Evolutionary conservation across 2,797 vertebrate species (phyloP), one percentile per base, ranked within the genome.

Genomic region (Chaenodraco wilsoni): DNA sequence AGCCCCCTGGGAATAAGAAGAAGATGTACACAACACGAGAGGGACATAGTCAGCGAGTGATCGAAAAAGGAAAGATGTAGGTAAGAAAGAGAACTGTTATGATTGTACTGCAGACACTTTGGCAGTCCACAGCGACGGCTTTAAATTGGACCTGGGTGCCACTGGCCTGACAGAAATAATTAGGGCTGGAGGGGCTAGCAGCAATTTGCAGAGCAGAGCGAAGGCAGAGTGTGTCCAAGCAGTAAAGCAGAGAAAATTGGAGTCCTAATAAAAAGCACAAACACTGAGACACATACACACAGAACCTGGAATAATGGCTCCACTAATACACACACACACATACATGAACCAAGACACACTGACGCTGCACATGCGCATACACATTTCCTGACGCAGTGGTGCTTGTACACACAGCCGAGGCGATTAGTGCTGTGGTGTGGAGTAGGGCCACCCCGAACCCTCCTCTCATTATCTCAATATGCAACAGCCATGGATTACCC

Each of bases 91-190:
- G 82, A 82, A 79, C 86, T 83, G 72, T 82, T 88, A 84, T 88
- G 88, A 90, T 89, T 88, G 85, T 84, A 83, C 86, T 87, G 83
- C 45, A 88, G 85, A 91, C 84, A 86, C 86, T 90, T 81, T 83
- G 84, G 83, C 81, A 85, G 88, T 87, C 84, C 86, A 81, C 77
- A 64, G 85, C 91, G 88, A 82, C 84, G 70, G 79, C 81, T 90
- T 92, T 89, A 93, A 91, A 92, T 92, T 92, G 90, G 90, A 78
- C 84, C 77, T 83, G 70, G 87, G 84, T 85, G 88, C 89, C 88
- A 90, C 65, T 88, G 88, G 90, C 84, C 79, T 92, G 89, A 91
- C 91, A 92, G 88, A 91, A 91, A 92, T 91, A 93, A 93, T 93
- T 91, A 92, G 89, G 81, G 82, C 91, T 91, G 82, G 87, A 90